Conservation (phyloP, 2,113 vertebrate species). For the Trochalopteron elliotii region DNA sequence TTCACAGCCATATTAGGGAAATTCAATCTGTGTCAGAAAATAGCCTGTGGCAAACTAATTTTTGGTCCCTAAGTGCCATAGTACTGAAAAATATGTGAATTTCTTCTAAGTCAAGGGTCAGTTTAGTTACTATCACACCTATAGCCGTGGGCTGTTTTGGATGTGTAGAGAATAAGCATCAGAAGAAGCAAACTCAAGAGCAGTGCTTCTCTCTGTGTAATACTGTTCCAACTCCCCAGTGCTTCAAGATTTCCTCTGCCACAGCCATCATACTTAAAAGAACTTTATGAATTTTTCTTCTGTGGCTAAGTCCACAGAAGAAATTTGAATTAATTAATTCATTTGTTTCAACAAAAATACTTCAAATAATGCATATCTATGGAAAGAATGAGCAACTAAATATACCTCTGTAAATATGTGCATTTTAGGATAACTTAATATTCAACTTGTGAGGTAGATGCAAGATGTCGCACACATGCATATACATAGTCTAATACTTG, state of each 20-base stretch:
- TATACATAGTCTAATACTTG: neutral
- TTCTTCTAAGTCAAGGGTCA: constrained; percentile 29
- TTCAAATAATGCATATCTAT: neutral
- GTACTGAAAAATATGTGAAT: constrained; percentile 22
- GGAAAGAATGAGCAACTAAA: neutral
- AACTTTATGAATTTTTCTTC: neutral
- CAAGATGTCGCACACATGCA: neutral
- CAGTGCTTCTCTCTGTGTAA: neutral
- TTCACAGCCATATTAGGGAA: constrained; percentile 47
- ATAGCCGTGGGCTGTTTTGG: neutral
- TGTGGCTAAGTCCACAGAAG: neutral
- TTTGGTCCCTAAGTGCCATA: neutral
- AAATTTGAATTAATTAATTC: neutral
- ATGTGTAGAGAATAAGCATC: neutral
- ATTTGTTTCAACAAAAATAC: neutral
- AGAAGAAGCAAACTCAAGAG: neutral
- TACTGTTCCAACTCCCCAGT: neutral
- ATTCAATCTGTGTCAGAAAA: constrained; percentile 43
- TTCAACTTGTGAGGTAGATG: neutral
- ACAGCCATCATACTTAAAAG: neutral
- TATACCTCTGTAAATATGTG: neutral
- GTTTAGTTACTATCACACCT: neutral
- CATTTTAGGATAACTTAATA: neutral
- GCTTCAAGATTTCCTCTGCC: neutral
- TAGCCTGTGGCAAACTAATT: constrained; percentile 33